Percentiles rank a stretch among this genome's conserved stretches.
phyloP scores from a whole-genome alignment of 2,797 vertebrate species.

The Peromyscus attwateri region DNA sequence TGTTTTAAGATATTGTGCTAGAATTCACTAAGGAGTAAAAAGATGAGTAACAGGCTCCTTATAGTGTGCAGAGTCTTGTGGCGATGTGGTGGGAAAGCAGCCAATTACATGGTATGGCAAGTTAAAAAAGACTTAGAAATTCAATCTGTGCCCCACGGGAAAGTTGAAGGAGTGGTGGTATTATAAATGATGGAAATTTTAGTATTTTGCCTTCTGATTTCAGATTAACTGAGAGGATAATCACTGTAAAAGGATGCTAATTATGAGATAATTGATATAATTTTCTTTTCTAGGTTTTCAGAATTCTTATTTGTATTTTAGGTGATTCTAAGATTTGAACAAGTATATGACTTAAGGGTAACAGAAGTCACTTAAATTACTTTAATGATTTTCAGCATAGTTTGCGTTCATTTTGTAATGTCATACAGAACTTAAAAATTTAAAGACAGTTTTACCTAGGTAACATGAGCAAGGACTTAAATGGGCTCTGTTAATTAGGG shows the following conservation, averaged over 20 bases:
- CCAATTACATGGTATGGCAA: not conserved
- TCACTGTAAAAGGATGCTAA: constrained; percentile 43
- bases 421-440: not conserved
- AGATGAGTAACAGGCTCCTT: not conserved
- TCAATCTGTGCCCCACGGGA: not conserved
- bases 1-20: constrained; percentile 4
- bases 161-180: constrained; percentile 5
- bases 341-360: constrained; percentile 20
- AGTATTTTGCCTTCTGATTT: constrained; percentile 52
- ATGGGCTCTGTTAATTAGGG: not conserved
- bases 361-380: constrained; percentile 49
- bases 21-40: not conserved
- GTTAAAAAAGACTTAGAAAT: constrained; percentile 55
- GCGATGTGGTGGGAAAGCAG: not conserved
- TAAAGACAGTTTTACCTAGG: not conserved
- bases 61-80: not conserved
- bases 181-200: constrained; percentile 44
- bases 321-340: constrained; percentile 35
- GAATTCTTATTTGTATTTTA: constrained; percentile 48
- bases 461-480: not conserved
- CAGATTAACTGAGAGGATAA: constrained; percentile 43
- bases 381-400: constrained; percentile 23
- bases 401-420: constrained; percentile 38
- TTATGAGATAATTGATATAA: constrained; percentile 4
- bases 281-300: constrained; percentile 40